Evolutionary conservation across 2,113 vertebrate genomes (phyloP).

Genomic region (Ariopsis seemanni): DNA sequence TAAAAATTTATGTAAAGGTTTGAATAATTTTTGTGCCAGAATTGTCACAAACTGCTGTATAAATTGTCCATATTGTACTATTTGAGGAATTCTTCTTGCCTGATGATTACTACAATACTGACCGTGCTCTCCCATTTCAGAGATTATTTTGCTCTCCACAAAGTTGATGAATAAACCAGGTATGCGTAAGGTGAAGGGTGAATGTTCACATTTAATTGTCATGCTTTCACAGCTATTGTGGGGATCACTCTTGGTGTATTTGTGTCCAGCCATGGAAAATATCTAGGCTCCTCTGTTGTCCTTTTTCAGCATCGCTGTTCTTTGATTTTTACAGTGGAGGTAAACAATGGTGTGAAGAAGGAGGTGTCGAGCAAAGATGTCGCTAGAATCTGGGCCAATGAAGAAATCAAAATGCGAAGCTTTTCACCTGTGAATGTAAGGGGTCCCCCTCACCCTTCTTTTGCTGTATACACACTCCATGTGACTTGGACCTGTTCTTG

Average conservation of each 20-base stretch:
- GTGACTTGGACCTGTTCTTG: background rate
- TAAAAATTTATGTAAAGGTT: background rate
- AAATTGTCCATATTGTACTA: background rate
- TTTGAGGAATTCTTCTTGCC: background rate
- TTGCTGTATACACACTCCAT: background rate
- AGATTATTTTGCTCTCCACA: constrained; percentile 70
- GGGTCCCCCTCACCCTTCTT: constrained; percentile 27
- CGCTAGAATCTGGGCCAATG: constrained; percentile 92
- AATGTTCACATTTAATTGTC: background rate
- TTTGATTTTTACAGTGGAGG: constrained; percentile 77
- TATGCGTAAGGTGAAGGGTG: constrained; percentile 49
- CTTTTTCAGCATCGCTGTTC: background rate
- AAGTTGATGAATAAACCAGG: constrained; percentile 68
- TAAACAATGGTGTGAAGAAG: constrained; percentile 95
- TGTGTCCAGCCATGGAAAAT: background rate
- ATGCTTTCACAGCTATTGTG: constrained; percentile 23
- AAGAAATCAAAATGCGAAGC: constrained; percentile 86
- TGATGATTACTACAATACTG: constrained; percentile 6
- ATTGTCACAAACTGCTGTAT: background rate
- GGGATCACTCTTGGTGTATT: constrained; percentile 17
- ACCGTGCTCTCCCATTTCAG: constrained; percentile 61
- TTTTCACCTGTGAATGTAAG: constrained; percentile 86
- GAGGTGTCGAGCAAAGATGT: constrained; percentile 88
- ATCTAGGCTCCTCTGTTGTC: background rate
- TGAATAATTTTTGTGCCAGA: background rate